Percentiles rank a stretch among this genome's conserved stretches.
These are phyloP conservation scores for Solenopsis invicta DNA, from an alignment of 1,140 invertebrate species.

Conservation along the genomic window DNA sequence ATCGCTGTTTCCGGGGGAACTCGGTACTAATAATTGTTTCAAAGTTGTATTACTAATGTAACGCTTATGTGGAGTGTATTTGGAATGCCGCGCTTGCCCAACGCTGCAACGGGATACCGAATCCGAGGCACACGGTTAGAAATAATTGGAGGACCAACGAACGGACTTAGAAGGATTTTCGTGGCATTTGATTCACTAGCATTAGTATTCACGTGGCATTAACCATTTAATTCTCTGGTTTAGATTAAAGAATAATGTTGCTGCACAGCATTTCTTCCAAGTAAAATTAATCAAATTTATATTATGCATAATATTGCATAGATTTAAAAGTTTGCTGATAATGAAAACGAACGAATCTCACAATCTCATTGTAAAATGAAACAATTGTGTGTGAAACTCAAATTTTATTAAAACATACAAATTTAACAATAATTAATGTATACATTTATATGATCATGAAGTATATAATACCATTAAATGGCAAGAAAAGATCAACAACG, in stretches of 20 bases:
- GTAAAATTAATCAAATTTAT: neutral
- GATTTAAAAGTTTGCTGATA: neutral
- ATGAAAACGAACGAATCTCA: neutral
- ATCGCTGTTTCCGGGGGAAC: constrained; percentile 45
- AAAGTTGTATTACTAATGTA: constrained; percentile 39
- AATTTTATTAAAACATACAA: neutral
- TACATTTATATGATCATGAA: no score
- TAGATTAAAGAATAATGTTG: neutral
- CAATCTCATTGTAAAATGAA: neutral
- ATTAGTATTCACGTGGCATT: neutral
- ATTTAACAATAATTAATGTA: neutral
- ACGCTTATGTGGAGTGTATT: constrained; percentile 20
- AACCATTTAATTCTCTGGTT: neutral
- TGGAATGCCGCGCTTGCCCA: constrained; percentile 13
- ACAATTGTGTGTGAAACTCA: neutral
- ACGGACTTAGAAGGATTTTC: constrained; percentile 20
- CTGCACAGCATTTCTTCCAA: neutral
- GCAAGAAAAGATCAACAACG: no score
- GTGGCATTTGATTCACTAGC: neutral
- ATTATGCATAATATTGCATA: neutral
- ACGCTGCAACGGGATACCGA: neutral
- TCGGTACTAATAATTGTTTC: constrained; percentile 20
- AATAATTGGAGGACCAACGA: constrained; percentile 17
- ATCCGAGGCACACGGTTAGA: neutral
- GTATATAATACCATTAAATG: no score